These are phyloP conservation scores for Pheosia gnoma DNA, from an alignment of 2,888 invertebrate genomes.

Conservation along the genomic window DNA sequence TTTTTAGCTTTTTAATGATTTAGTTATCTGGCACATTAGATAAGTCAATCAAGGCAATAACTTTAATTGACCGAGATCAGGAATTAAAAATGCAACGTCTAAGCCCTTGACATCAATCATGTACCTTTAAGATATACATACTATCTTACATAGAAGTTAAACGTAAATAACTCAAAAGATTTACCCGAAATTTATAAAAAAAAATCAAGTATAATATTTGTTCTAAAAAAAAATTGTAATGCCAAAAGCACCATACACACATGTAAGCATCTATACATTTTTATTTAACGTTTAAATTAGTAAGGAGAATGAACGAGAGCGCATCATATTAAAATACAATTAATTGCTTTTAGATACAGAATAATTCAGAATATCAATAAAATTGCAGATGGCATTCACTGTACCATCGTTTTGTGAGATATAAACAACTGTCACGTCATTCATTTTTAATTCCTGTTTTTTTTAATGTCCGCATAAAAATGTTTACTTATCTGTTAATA, in stretches of 20 bases:
- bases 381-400: conserved; percentile 9
- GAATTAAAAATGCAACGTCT: background rate
- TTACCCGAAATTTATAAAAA: background rate
- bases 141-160: background rate
- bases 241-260: no score
- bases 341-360: conserved; percentile 11
- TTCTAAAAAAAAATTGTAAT: no score
- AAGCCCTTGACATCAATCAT: background rate
- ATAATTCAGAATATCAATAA: background rate
- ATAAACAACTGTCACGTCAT: conserved; percentile 29
- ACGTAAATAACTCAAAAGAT: background rate
- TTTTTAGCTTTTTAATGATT: conserved; percentile 8
- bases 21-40: background rate
- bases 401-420: background rate
- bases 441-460: conserved; percentile 28
- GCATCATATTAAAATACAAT: conserved; percentile 21
- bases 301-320: conserved; percentile 5
- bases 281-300: background rate
- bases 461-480: conserved; percentile 25
- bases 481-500: conserved; percentile 33
- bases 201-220: no score
- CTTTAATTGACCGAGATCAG: background rate
- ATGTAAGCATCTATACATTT: no score
- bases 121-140: background rate
- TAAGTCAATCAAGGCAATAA: background rate